Conservation (phyloP, 2,888 invertebrate species). For the Heliconius cydno region DNA sequence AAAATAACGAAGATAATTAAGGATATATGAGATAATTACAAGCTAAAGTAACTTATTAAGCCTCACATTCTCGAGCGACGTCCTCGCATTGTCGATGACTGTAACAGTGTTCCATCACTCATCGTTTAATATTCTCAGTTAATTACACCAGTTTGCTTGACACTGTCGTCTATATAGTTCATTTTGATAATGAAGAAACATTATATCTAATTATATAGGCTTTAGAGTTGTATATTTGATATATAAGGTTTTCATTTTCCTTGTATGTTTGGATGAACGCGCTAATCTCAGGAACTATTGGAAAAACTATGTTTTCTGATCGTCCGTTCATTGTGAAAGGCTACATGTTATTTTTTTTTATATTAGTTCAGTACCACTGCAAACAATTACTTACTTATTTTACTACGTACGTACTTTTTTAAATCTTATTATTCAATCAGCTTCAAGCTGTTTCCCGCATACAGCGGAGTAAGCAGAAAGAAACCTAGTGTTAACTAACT, state of each 20-base stretch:
- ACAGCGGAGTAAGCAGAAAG: no score
- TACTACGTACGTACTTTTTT: no score
- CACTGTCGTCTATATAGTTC: slow-evolving; percentile 8
- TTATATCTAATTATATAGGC: neutral
- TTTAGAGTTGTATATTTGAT: neutral
- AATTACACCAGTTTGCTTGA: slow-evolving; percentile 12
- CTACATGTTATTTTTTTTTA: no score
- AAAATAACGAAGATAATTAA: neutral
- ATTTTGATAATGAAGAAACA: neutral
- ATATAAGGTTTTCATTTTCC: neutral
- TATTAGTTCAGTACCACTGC: no score
- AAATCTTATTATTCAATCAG: no score
- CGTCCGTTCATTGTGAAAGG: no score
- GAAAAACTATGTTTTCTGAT: no score
- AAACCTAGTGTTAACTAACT: no score
- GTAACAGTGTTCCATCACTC: slow-evolving; percentile 27
- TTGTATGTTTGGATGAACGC: neutral
- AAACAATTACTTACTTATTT: no score
- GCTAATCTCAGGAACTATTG: no score
- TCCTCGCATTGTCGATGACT: slow-evolving; percentile 3
- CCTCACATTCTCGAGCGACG: slow-evolving; percentile 10
- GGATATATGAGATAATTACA: neutral
- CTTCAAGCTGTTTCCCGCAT: no score
- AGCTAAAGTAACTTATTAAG: neutral
- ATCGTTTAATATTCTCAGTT: slow-evolving; percentile 24